Evolutionary conservation across 2,888 invertebrate species (phyloP).

Genomic region (Bombyx huttoni): DNA sequence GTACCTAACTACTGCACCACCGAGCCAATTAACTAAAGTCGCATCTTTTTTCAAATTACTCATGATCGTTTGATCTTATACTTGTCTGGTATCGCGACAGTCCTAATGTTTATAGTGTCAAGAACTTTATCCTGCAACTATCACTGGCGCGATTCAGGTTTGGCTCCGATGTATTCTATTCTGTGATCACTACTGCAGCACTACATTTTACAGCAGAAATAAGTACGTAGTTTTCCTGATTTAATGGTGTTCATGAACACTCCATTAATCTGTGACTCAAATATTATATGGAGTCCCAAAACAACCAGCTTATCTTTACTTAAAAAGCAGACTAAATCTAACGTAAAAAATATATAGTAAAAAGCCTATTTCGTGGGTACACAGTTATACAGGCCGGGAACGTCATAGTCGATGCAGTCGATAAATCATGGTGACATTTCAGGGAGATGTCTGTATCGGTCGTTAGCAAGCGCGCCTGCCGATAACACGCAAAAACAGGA

Average conservation of each 20-base stretch:
- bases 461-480: conserved; percentile 36
- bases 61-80: too few species aligned
- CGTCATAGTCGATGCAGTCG: conserved; percentile 2
- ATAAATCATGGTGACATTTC: conserved; percentile 58
- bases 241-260: too few species aligned
- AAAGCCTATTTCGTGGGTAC: background rate
- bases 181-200: too few species aligned
- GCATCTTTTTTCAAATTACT: too few species aligned
- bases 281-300: background rate
- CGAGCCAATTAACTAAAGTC: too few species aligned
- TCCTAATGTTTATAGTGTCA: too few species aligned
- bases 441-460: conserved; percentile 40
- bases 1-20: too few species aligned
- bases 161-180: too few species aligned
- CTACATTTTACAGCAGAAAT: too few species aligned
- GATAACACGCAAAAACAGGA: conserved; percentile 44
- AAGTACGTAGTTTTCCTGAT: background rate
- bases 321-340: background rate
- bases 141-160: too few species aligned
- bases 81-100: too few species aligned
- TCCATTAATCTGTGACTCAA: background rate
- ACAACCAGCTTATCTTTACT: background rate
- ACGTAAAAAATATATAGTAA: background rate
- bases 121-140: too few species aligned
- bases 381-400: background rate